Percentiles rank a stretch among this genome's conserved stretches.
Evolutionary conservation across 2,888 invertebrate species (phyloP).

Genomic region (Acanthopleura granulata): DNA sequence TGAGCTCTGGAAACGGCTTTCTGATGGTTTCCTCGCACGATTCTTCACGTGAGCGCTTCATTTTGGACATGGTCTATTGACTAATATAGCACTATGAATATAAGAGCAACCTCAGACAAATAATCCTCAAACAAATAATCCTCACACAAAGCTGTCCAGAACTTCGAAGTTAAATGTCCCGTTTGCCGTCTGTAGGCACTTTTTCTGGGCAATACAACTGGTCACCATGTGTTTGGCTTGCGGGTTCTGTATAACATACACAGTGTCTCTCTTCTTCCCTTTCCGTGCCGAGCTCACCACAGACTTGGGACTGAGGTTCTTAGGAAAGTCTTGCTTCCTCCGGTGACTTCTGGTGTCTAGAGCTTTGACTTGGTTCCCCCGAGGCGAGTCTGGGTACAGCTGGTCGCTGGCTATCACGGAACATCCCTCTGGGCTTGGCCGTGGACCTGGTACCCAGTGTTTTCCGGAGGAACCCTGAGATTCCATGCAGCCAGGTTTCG

Average conservation of each 20-base stretch:
- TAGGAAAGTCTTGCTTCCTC: background rate
- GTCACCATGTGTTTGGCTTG: background rate
- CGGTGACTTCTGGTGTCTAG: background rate
- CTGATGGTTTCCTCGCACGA: too few species aligned
- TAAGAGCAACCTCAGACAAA: too few species aligned
- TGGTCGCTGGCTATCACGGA: background rate
- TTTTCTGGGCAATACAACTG: background rate
- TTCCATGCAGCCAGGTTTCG: background rate
- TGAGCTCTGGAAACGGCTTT: too few species aligned
- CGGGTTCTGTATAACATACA: constrained; percentile 1
- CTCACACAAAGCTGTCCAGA: background rate
- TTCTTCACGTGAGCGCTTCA: too few species aligned
- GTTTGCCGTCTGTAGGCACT: background rate
- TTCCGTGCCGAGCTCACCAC: background rate
- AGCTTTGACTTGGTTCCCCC: background rate
- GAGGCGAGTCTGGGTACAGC: background rate
- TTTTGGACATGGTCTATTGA: too few species aligned
- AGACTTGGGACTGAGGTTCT: background rate
- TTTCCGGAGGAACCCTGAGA: background rate
- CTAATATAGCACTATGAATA: too few species aligned
- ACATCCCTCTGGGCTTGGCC: background rate
- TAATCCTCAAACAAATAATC: too few species aligned
- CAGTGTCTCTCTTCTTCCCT: background rate
- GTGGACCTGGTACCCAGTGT: too few species aligned
- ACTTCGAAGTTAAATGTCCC: background rate